phyloP scores from a whole-genome alignment of 2,888 invertebrate species.

The Diplazon laetatorius region DNA sequence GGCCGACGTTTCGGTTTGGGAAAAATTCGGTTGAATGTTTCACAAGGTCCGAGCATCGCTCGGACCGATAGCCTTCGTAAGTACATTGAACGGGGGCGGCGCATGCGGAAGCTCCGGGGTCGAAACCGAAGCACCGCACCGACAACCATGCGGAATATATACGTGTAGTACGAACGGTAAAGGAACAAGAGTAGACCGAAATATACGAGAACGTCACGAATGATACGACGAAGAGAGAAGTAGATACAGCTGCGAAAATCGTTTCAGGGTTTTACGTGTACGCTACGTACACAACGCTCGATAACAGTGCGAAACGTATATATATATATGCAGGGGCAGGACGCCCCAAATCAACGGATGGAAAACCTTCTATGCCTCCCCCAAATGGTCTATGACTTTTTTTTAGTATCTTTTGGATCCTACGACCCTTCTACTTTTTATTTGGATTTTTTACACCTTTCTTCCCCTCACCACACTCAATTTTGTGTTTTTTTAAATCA shows the following conservation, averaged over 20 bases:
- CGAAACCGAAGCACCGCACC: slow-evolving; percentile 24
- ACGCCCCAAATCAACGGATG: too few relatives aligned
- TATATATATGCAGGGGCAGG: too few relatives aligned
- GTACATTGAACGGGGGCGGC: slow-evolving; percentile 49
- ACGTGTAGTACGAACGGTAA: neutral
- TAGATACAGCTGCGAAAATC: slow-evolving; percentile 29
- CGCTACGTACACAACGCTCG: slow-evolving; percentile 46
- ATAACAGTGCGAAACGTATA: slow-evolving; percentile 34
- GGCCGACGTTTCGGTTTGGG: slow-evolving; percentile 44
- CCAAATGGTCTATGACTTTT: too few relatives aligned
- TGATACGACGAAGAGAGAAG: slow-evolving; percentile 23
- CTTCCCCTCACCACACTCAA: too few relatives aligned
- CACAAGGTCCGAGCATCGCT: slow-evolving; percentile 47
- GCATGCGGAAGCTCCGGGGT: slow-evolving; percentile 38
- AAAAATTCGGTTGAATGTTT: slow-evolving; percentile 57
- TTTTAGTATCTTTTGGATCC: too few relatives aligned
- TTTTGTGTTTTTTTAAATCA: too few relatives aligned
- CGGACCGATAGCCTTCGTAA: slow-evolving; percentile 53
- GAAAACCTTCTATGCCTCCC: too few relatives aligned
- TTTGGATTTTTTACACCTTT: too few relatives aligned
- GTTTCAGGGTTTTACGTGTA: slow-evolving; percentile 55
- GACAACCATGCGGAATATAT: slow-evolving; percentile 1
- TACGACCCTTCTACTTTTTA: too few relatives aligned
- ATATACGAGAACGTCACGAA: slow-evolving; percentile 29
- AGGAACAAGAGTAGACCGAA: too few relatives aligned